Evolutionary conservation across 2,113 vertebrate species (phyloP).

Genomic region (Leucopsar rothschildi): DNA sequence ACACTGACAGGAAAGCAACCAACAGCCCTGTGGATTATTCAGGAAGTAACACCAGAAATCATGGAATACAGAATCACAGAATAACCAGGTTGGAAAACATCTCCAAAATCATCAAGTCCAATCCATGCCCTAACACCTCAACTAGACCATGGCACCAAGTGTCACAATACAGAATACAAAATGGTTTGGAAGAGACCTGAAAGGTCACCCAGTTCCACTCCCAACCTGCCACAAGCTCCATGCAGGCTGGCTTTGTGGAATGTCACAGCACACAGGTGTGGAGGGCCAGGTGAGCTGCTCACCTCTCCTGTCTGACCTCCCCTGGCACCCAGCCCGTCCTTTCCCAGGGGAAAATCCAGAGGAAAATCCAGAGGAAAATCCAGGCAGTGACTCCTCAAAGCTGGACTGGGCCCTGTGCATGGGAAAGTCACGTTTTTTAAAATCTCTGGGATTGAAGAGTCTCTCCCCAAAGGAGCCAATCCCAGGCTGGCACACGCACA

Average conservation of each 20-base stretch:
- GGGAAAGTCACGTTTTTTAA: accelerated
- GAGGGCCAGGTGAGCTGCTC: not conserved
- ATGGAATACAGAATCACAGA: not conserved
- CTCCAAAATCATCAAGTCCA: no score
- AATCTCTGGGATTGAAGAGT: not conserved
- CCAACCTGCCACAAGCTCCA: not conserved
- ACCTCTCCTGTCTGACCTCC: not conserved
- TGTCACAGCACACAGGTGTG: not conserved
- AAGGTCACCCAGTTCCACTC: not conserved
- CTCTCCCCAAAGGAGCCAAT: not conserved
- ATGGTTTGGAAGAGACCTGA: not conserved
- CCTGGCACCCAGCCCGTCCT: not conserved
- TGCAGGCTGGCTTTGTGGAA: not conserved
- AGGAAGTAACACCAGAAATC: not conserved
- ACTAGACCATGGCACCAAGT: no score
- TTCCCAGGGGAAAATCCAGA: not conserved
- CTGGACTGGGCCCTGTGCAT: not conserved
- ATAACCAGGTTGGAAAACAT: no score
- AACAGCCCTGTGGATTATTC: not conserved
- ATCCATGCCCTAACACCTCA: no score
- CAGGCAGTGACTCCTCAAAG: not conserved
- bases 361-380: not conserved
- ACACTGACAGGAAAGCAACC: not conserved
- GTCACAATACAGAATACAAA: no score
- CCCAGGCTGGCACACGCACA: not conserved